Percentiles rank a stretch among this genome's conserved stretches.
These are phyloP conservation scores for Osmerus eperlanus DNA, from an alignment of 2,113 vertebrate species.

Conservation along the genomic window DNA sequence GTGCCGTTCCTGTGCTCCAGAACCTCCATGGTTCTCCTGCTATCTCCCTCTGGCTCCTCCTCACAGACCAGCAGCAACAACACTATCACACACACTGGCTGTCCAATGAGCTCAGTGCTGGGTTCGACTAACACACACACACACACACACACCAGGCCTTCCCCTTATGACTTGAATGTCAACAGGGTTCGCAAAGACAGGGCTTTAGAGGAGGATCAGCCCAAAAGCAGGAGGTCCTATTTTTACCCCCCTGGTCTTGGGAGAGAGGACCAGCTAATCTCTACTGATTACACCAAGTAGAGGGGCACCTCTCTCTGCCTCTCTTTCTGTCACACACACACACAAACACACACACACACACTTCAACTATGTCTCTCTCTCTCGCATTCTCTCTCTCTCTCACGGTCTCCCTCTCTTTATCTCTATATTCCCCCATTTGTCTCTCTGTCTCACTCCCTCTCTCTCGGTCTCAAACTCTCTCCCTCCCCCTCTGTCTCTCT, in stretches of 20 bases:
- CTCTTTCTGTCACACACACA: slow-evolving; percentile 4
- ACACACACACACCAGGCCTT: slow-evolving; percentile 16
- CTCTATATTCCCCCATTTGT: no score
- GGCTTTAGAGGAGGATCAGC: slow-evolving; percentile 77
- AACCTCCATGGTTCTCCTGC: slow-evolving; percentile 60
- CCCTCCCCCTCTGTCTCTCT: no score
- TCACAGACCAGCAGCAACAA: neutral
- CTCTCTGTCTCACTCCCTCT: no score
- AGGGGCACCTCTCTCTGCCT: slow-evolving; percentile 2
- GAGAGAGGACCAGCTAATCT: slow-evolving; percentile 70
- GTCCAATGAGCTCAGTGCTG: slow-evolving; percentile 37
- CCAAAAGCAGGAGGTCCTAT: slow-evolving; percentile 76
- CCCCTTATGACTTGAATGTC: slow-evolving; percentile 82
- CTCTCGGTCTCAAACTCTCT: no score
- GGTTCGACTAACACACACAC: slow-evolving; percentile 24
- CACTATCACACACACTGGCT: slow-evolving; percentile 24
- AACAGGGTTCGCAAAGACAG: slow-evolving; percentile 82
- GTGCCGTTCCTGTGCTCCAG: slow-evolving; percentile 47
- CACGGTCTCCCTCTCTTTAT: no score
- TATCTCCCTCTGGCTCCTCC: slow-evolving; percentile 25
- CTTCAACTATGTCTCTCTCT: neutral
- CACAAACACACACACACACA: neutral
- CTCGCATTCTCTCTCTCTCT: no score
- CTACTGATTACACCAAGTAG: slow-evolving; percentile 56
- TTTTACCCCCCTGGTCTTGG: slow-evolving; percentile 78